Base-by-base conservation (phyloP, 2,797 vertebrate genomes). In the Hozukius guyotensis region DNA sequence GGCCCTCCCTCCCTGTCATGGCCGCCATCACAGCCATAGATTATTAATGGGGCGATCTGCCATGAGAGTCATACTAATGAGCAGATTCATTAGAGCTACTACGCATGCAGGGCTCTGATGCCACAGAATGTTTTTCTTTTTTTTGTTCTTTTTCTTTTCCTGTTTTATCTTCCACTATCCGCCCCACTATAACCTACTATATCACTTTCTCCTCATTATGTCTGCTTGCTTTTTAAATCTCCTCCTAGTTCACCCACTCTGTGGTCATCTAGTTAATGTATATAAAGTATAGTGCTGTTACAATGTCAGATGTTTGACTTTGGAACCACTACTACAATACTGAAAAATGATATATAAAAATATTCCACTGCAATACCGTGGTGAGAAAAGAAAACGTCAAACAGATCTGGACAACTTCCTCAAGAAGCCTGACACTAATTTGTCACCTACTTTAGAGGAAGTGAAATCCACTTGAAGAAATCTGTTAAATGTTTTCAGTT, bases 41-140 rank as follows among this genome's bases (percentile, higher is more conserved):
- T 94, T 95, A 94, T 94, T 95, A 89, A 95, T 94, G 70, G 75
- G 75, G 69, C 77, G 78, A 91, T 94, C 82, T 85, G 80, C 78
- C 78, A 77, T 69, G 77, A 87, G 77, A 92, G 75, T 85, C 78
- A 91, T 88, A 90, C 90, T 92, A 93, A 94, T 94, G 87, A 94
- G 89, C 75, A 73, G 83, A 92, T 94, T 92, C 89, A 92, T 95
- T 92, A 93, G 84, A 65, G 76, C 83, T 64, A 16, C 74, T 77
- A 38, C 34, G 9, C 68, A 75, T 70, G 64, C 72, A 80, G 59
- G 59, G 77, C 67, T 78, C 57, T 69, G 73, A 84, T 82, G 53
- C 68, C 53, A 36, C 34, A 32, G 20, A 63, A 62, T 78, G 22
- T 85, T 79, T 46, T 67, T 73, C 68, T 27, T 76, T 57, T 67